Base-by-base conservation (phyloP, 2,113 vertebrate genomes). In the Cryptomyrus ogoouensis region DNA sequence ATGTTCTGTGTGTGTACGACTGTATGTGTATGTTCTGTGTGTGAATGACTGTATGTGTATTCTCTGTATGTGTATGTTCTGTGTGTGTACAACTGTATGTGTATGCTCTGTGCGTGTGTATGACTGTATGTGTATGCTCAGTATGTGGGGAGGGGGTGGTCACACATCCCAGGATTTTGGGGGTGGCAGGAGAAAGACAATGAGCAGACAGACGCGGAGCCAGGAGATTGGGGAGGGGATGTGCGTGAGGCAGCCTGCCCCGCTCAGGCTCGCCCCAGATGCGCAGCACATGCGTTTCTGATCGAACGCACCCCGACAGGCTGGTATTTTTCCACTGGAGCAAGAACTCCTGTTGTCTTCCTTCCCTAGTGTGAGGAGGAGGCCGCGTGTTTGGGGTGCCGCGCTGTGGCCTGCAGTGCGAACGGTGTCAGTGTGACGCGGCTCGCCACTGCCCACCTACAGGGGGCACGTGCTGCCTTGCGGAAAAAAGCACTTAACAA, bases 321-420 rank as follows among this genome's bases (percentile, higher is more conserved):
- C 44, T 52, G 66, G 66, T 89, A 77, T 89, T 89, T 77, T 74
- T 89, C 42, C 62, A 77, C 62, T 89, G 49, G 24, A 53, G 27
- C 27, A 39, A 88, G 35, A 56, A 42, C n/a, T 42, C n/a, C 84
- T 70, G 66, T n/a, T 1, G n/a, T 44, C 50, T 56, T 56, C 6
- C 7, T 53, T 19, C 56, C 58, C 44, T 74, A 49, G 44, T 15
- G 24, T 89, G 17, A 49, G 17, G 6, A 89, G 70, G 47, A 70
- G 10, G 24, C 13, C 58, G n/a, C n/a, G 58, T 12, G 31, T n/a
- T 74, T 70, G 42, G 17, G 42, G 42, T 10, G 47, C 15, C n/a
- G 27, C 7, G 47, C 24, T 15, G 21, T 50, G 77, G 77, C 77
- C 31, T 21, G 35, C 13, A 83, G 66, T 35, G n/a, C 31, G 15